Evolutionary conservation across 2,888 invertebrate species (phyloP).

Genomic region (Caenorhabditis sp.): DNA sequence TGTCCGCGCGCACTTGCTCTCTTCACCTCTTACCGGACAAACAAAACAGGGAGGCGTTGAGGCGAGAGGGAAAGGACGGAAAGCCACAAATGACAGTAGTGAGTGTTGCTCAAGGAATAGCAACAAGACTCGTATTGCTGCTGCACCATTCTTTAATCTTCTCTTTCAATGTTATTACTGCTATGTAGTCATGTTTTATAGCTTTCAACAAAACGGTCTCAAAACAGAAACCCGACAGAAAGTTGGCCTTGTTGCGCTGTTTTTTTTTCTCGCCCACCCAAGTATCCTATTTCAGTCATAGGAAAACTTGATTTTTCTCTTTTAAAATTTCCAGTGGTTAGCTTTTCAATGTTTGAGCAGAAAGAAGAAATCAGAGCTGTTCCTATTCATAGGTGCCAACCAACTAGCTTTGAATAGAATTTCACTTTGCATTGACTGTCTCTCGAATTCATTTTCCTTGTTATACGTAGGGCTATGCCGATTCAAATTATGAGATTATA

Average conservation of each 20-base stretch:
- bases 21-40: conserved; percentile 63
- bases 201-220: too few relatives aligned
- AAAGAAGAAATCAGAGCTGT: conserved; percentile 54
- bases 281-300: conserved; percentile 35
- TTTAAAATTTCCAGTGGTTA: conserved; percentile 8
- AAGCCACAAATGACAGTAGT: conserved; percentile 45
- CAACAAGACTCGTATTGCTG: neutral
- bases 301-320: conserved; percentile 29
- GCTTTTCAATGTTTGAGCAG: conserved; percentile 24
- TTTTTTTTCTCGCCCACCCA: conserved; percentile 1
- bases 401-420: neutral
- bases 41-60: conserved; percentile 59
- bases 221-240: too few relatives aligned
- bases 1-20: conserved; percentile 33
- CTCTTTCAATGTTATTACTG: too few relatives aligned
- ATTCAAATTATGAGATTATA: conserved; percentile 6
- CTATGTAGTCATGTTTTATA: too few relatives aligned
- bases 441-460: too few relatives aligned
- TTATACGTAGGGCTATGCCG: too few relatives aligned
- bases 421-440: neutral
- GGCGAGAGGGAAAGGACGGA: conserved; percentile 12
- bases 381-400: conserved; percentile 8
- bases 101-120: conserved; percentile 52
- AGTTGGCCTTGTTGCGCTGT: neutral
- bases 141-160: too few relatives aligned